Evolutionary conservation across 2,797 vertebrate genomes (phyloP), one percentile per base, ranked within the genome.

Genomic region (Falco cherrug): DNA sequence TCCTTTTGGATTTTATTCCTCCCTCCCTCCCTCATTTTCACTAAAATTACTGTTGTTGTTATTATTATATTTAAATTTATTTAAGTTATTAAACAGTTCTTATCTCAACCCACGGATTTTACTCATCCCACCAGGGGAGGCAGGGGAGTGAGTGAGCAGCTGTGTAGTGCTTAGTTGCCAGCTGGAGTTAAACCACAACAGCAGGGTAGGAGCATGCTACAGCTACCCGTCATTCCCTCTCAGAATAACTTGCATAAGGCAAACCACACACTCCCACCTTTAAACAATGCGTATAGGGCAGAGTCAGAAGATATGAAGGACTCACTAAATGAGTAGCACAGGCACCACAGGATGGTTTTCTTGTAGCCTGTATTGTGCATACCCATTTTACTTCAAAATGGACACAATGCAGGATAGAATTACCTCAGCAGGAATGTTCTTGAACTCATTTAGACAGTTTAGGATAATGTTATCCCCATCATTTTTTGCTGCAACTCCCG

Each of bases 391-490:
- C 39, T 64, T 85, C 69, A 67, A 60, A 90, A 86, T 9, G 18
- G 16, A 79, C 28, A 92, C 9, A 43, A 60, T 15, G 31, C 43
- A 59, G 50, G 10, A 51, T 1, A 77, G 48, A 48, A 5, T 97
- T 95, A 99, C 99, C 95, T 99, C 98, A 29, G 98, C 95, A 5
- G 99, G 98, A 48, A 97, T 98, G 73, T 98, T 99, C 63, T 98
- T 98, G 50, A 99, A 99, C 1, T 98, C 94, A 26, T 99, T 98
- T 79, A 99, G 96, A 29, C 99, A 99, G 97, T 98, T 98, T 73
- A 99, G 98, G 92, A 99, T 98, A 84, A 99, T 99, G 78, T 98
- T 97, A 60, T 99, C 99, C 8, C 99, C 98, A 54, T 99, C 99
- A 8, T 98, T 98, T 96, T 98, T 99, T 81, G 99, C 99, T 77